Evolutionary conservation across 1,140 invertebrate genomes (phyloP).

Genomic region (Bacillus rossius): DNA sequence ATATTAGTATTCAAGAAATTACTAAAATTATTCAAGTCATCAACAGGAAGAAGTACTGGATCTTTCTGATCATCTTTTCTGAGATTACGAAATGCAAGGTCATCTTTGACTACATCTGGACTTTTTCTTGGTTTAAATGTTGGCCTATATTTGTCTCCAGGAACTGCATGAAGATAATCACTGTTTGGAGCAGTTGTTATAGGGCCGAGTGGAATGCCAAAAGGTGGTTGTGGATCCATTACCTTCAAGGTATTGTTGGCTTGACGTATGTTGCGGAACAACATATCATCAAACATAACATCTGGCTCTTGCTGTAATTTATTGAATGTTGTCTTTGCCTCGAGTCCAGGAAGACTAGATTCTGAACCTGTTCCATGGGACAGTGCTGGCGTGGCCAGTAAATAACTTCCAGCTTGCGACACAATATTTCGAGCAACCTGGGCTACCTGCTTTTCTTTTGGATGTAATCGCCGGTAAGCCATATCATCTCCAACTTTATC

Average conservation of each 20-base stretch:
- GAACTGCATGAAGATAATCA: slow-evolving; percentile 75
- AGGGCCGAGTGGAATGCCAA: slow-evolving; percentile 81
- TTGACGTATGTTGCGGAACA: slow-evolving; percentile 70
- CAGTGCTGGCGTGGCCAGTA: slow-evolving; percentile 59
- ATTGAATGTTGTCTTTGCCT: not conserved
- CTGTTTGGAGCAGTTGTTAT: slow-evolving; percentile 65
- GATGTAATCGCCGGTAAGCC: slow-evolving; percentile 66
- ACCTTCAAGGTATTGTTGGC: slow-evolving; percentile 66
- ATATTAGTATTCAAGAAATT: not conserved
- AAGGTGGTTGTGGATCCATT: slow-evolving; percentile 76
- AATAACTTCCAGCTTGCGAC: slow-evolving; percentile 62
- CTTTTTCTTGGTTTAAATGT: slow-evolving; percentile 50
- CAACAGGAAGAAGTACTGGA: slow-evolving; percentile 26
- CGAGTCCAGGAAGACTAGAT: not conserved
- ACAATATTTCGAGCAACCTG: slow-evolving; percentile 49
- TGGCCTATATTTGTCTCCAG: slow-evolving; percentile 51
- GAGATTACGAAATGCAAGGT: slow-evolving; percentile 76
- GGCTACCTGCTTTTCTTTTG: slow-evolving; percentile 35
- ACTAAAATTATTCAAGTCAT: not conserved
- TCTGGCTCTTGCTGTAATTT: slow-evolving; percentile 56
- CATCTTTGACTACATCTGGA: slow-evolving; percentile 80
- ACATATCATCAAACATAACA: slow-evolving; percentile 74
- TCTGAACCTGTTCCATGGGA: not conserved
- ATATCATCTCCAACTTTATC: slow-evolving; percentile 71
- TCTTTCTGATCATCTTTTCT: slow-evolving; percentile 64